These are phyloP conservation scores for Alces alces DNA, from an alignment of 2,113 vertebrate species.

Conservation along the genomic window DNA sequence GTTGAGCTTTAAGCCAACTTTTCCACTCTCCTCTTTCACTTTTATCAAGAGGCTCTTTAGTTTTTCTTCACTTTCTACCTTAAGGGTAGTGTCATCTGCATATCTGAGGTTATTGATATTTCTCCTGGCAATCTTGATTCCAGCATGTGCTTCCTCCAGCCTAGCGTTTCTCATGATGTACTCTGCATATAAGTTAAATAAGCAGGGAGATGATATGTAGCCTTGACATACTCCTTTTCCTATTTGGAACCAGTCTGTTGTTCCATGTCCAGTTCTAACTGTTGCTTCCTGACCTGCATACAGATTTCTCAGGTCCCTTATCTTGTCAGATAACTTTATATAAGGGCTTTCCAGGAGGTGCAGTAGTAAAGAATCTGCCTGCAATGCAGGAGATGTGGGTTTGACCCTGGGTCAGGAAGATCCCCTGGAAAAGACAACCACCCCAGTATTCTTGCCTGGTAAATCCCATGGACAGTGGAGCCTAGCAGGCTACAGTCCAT, in stretches of 20 bases:
- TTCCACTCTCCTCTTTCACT: background rate
- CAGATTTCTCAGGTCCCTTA: background rate
- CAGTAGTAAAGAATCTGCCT: background rate
- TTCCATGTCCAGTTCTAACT: background rate
- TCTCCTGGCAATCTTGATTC: rapidly evolving
- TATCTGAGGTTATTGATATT: background rate
- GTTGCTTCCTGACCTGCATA: background rate
- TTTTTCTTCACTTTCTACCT: background rate
- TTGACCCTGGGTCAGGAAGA: background rate
- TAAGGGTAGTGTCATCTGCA: background rate
- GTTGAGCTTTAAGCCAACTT: background rate
- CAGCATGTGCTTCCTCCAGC: background rate
- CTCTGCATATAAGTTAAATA: background rate
- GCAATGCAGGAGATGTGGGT: background rate
- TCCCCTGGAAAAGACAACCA: background rate
- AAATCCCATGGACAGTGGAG: background rate
- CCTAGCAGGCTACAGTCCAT: background rate
- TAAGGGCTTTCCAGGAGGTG: background rate
- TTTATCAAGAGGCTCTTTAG: background rate
- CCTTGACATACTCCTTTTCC: background rate
- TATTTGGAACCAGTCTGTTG: background rate
- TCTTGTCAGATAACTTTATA: background rate
- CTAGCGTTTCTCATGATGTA: background rate
- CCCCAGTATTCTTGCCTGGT: background rate
- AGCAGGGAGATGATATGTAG: background rate